Evolutionary conservation across 2,888 invertebrate genomes (phyloP).

Genomic region (Oscheius sp.): DNA sequence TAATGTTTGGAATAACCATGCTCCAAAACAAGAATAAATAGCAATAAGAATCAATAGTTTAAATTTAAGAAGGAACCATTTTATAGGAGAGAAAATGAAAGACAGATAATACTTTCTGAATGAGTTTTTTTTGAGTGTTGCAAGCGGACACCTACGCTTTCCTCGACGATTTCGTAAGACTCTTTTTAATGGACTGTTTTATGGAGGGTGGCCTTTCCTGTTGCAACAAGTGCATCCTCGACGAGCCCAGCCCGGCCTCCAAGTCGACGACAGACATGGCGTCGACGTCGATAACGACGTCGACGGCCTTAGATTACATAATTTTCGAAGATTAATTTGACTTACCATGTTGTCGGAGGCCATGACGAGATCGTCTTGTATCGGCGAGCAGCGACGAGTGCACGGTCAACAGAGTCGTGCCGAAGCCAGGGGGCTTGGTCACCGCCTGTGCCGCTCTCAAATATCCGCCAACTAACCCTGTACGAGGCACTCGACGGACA

Average conservation of each 20-base stretch:
- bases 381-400: slow-evolving; percentile 35
- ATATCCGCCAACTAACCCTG: slow-evolving; percentile 37
- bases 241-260: slow-evolving; percentile 36
- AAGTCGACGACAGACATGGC: slow-evolving; percentile 27
- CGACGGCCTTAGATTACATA: slow-evolving; percentile 22
- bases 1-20: slow-evolving; percentile 67
- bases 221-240: slow-evolving; percentile 45
- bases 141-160: slow-evolving; percentile 42
- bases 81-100: slow-evolving; percentile 41
- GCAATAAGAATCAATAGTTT: slow-evolving; percentile 61
- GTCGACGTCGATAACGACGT: slow-evolving; percentile 19
- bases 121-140: no score
- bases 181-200: slow-evolving; percentile 45
- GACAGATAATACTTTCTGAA: slow-evolving; percentile 50
- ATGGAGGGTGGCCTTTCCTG: slow-evolving; percentile 47
- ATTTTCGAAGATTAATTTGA: slow-evolving; percentile 10
- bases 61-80: slow-evolving; percentile 42
- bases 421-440: slow-evolving; percentile 29
- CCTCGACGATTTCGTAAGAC: slow-evolving; percentile 43
- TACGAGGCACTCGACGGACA: slow-evolving; percentile 35
- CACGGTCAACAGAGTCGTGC: slow-evolving; percentile 37
- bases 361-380: slow-evolving; percentile 35
- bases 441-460: slow-evolving; percentile 35
- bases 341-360: slow-evolving; percentile 38
- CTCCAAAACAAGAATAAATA: slow-evolving; percentile 67